Evolutionary conservation across 2,113 vertebrate species (phyloP).

Genomic region (Platichthys flesus): DNA sequence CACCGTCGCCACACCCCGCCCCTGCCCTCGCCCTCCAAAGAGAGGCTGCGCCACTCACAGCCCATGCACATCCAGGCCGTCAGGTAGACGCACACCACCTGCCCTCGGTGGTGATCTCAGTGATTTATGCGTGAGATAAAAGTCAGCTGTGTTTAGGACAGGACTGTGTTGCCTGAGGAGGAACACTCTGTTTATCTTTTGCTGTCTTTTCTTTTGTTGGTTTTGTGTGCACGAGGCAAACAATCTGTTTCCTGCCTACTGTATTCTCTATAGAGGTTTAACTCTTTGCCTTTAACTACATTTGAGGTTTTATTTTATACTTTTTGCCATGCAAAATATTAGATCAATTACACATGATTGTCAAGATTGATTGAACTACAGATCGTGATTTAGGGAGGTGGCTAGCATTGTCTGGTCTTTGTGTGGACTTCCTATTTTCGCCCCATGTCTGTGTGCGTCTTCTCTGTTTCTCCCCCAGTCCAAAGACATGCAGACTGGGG

Average conservation of each 20-base stretch:
- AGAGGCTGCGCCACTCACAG: conserved; percentile 89
- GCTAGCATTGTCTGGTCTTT: too few relatives aligned
- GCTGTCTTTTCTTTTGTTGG: neutral
- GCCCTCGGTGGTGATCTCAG: conserved; percentile 2
- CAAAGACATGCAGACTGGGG: too few relatives aligned
- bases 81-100: conserved; percentile 79
- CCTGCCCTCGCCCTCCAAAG: conserved; percentile 72
- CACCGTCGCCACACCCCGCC: conserved; percentile 51
- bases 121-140: neutral
- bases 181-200: neutral
- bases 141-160: conserved; percentile 1
- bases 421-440: too few relatives aligned
- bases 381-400: too few relatives aligned
- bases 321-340: too few relatives aligned
- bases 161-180: neutral
- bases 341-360: too few relatives aligned
- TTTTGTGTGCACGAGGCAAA: neutral
- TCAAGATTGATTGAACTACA: too few relatives aligned
- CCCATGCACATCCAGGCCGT: conserved; percentile 93
- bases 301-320: neutral
- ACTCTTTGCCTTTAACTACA: neutral
- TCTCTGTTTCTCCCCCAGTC: too few relatives aligned
- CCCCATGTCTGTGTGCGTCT: too few relatives aligned
- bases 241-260: too few relatives aligned
- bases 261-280: neutral